phyloP scores from a whole-genome alignment of 2,888 invertebrate species.

The Ectropis crepuscularia region DNA sequence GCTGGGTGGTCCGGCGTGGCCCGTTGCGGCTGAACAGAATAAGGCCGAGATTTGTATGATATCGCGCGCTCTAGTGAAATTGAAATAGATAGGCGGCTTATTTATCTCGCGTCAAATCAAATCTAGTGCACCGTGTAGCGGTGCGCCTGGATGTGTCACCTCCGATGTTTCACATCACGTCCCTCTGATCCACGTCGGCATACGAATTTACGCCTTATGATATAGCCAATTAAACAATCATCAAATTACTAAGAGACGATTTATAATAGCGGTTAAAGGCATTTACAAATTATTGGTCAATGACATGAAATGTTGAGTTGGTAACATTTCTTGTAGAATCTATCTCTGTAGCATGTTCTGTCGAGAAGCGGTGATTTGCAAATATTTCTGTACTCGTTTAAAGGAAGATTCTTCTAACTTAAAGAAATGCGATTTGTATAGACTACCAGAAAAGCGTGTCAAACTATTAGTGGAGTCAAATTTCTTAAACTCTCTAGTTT shows the following conservation, averaged over 20 bases:
- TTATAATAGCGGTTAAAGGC: too few species aligned
- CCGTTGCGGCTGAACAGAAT: conserved; percentile 64
- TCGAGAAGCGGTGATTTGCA: too few species aligned
- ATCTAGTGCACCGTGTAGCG: conserved; percentile 69
- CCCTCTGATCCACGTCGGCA: conserved; percentile 29
- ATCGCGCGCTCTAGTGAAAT: conserved; percentile 75
- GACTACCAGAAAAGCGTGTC: neutral
- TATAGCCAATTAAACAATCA: neutral
- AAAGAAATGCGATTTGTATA: too few species aligned
- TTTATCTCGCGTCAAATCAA: conserved; percentile 76
- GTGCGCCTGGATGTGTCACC: conserved; percentile 72
- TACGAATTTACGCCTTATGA: neutral
- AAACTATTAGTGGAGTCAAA: neutral
- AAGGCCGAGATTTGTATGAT: conserved; percentile 79
- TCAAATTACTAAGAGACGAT: neutral
- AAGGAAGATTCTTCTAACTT: too few species aligned
- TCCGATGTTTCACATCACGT: conserved; percentile 51
- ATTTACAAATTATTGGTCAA: too few species aligned
- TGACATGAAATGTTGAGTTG: too few species aligned
- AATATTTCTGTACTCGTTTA: too few species aligned
- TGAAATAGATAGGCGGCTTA: conserved; percentile 76
- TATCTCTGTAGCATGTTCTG: too few species aligned
- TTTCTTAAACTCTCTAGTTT: neutral
- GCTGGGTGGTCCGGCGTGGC: conserved; percentile 77
- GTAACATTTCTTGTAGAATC: too few species aligned